Percentiles rank a stretch among this genome's conserved stretches.
Evolutionary conservation across 2,888 invertebrate species (phyloP).

Genomic region (Phorcus lineatus): DNA sequence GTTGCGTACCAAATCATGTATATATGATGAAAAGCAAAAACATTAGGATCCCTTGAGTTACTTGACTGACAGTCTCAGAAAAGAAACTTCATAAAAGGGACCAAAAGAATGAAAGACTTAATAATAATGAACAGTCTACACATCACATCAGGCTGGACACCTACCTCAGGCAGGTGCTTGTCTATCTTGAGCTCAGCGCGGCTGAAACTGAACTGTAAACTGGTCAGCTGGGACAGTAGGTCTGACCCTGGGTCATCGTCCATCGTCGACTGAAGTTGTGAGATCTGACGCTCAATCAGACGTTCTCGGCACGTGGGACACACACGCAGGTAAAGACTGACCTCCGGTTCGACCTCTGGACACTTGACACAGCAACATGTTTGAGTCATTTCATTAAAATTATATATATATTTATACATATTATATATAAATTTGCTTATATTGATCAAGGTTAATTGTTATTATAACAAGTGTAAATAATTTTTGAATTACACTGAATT

Average conservation of each 20-base stretch:
- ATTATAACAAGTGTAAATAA: too few relatives aligned
- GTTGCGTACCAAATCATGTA: too few relatives aligned
- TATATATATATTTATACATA: too few relatives aligned
- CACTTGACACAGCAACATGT: conserved; percentile 45
- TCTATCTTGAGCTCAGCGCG: conserved; percentile 46
- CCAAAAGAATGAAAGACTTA: too few relatives aligned
- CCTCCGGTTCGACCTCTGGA: conserved; percentile 66
- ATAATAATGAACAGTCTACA: background rate
- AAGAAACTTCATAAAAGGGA: too few relatives aligned
- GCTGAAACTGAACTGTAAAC: conserved; percentile 40
- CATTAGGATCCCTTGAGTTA: too few relatives aligned
- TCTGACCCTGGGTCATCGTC: conserved; percentile 37
- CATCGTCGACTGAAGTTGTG: conserved; percentile 33
- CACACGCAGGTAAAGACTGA: conserved; percentile 59
- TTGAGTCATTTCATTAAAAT: too few relatives aligned
- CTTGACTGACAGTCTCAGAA: too few relatives aligned
- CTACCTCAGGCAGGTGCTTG: conserved; percentile 18
- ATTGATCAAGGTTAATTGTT: too few relatives aligned
- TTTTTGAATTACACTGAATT: too few relatives aligned
- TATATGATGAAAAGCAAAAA: too few relatives aligned
- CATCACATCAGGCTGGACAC: background rate
- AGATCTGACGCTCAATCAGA: conserved; percentile 50
- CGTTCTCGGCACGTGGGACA: conserved; percentile 55
- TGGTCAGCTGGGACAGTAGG: conserved; percentile 45
- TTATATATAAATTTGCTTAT: too few relatives aligned